Base-by-base conservation (phyloP, 37 sponge, comb jelly and placozoan species). In the Crambe crambe region DNA sequence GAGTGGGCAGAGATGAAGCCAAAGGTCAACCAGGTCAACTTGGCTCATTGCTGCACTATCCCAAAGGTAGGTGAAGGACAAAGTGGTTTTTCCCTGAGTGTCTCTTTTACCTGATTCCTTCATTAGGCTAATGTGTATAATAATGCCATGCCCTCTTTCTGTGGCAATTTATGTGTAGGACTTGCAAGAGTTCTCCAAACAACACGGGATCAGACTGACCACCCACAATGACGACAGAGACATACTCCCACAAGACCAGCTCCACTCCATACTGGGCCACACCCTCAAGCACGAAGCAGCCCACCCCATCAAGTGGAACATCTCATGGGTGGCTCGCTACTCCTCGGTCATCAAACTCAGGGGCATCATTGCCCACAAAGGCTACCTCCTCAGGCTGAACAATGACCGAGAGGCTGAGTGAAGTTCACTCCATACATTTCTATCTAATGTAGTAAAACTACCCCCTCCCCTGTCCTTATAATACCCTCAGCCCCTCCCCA, bases 11-110 rank as follows among this genome's bases (percentile, higher is more conserved):
- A 58, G 6, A 85, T 85, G 2, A 90, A 90, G 56, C 90, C 90
- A 56, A 66, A 54, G 22, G 43, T 85, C 21, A 76, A 85, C 62
- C 90, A 90, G 68, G 73, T 90, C 39, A 90, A 90, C 72, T 58
- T 90, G 37, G 90, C 85, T 6, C 70, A 82, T 60, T 90, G 90
- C 77, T 90, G 90, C 36, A 71, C 69, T 2, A 85, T 90, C 30
- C 90, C 90, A 62, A 63, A 85, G 79, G 85, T 81, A 39, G 26
- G 83, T 68, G 40, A 47, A 6, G 6, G 51, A n/a, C n/a, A n/a
- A n/a, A n/a, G n/a, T n/a, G n/a, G n/a, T n/a, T n/a, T n/a, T n/a
- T n/a, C n/a, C n/a, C n/a, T n/a, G n/a, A n/a, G n/a, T n/a, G n/a
- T n/a, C 51, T 47, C 51, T 47, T 47, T 47, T 6, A 12, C 51